Percentiles rank a stretch among this genome's conserved stretches.
Evolutionary conservation across 2,888 invertebrate genomes (phyloP).

Genomic region (Allacma fusca): DNA sequence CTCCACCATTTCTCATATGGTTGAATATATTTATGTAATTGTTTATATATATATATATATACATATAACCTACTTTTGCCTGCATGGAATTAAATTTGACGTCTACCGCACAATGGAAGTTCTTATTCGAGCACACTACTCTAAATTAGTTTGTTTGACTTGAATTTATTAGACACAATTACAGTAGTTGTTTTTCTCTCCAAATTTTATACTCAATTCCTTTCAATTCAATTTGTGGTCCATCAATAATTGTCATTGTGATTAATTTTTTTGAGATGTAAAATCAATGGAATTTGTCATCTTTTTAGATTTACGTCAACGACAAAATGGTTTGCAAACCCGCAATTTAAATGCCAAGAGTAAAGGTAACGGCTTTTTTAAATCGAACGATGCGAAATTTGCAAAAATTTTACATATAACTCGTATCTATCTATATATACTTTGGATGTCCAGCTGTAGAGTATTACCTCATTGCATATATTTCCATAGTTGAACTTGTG

Average conservation of each 20-base stretch:
- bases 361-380: neutral
- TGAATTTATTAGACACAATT: neutral
- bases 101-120: too few relatives aligned
- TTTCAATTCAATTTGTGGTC: neutral
- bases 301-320: constrained; percentile 2
- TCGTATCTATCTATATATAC: neutral
- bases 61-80: too few relatives aligned
- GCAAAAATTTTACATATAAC: too few relatives aligned
- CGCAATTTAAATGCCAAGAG: neutral
- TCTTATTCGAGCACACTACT: too few relatives aligned
- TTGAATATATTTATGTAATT: too few relatives aligned
- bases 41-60: too few relatives aligned
- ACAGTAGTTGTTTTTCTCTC: too few relatives aligned
- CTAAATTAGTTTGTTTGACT: too few relatives aligned
- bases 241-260: neutral
- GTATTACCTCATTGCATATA: too few relatives aligned
- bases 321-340: constrained; percentile 7
- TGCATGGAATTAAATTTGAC: too few relatives aligned
- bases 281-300: neutral
- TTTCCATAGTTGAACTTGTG: too few relatives aligned
- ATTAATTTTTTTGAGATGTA: neutral
- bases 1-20: too few relatives aligned
- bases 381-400: neutral
- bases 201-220: neutral
- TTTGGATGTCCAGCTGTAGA: neutral